Base-by-base conservation (phyloP, 2,888 invertebrate genomes). In the Dichetophora obliterata region DNA sequence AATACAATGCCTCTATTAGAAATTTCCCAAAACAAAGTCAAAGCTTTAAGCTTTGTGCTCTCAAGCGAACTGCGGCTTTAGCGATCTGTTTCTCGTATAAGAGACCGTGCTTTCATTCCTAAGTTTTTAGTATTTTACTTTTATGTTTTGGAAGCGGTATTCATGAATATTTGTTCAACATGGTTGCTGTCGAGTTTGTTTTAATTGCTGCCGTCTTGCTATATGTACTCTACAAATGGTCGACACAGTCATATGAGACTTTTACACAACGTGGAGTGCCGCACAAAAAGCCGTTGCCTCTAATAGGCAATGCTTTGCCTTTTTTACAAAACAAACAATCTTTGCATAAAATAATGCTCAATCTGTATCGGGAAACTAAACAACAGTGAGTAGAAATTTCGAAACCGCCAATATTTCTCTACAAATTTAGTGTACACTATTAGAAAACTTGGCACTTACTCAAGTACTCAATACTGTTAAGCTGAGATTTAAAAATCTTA, bases 71-170 rank as follows among this genome's bases (percentile, higher is more conserved):
- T 11, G 14, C 14, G 43, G 14, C 11, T 43, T 43, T 2, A 43
- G 43, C 11, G 43, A 43, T 43, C 43, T 43, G 43, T 43, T 43
- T 11, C 43, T 43, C 43, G 43, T 14, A 43, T 43, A 43, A 43
- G 43, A 43, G 43, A 43, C 1, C 43, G 14, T 6, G 6, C 14
- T 43, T 43, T 43, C 14, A 43, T 43, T 11, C 43, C 11, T 43
- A 3, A 3, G 11, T 54, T 54, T 54, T 54, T 54, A 54, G 22
- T 22, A 82, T 86, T 1, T 91, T 90, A 78, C 79, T 90, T 78
- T 91, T 91, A 2, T 91, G 91, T 75, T 91, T 91, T 19, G 59
- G 19, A 6, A 19, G 19, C 19, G 22, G 19, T 22, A 3, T 54
- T 19, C 2, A 19, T 22, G 27, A 61, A 1, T 27, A 9, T 93